Percentiles rank a stretch among this genome's conserved stretches.
phyloP scores from a whole-genome alignment of 1,140 invertebrate species.

The Dolichoris vasculosae region DNA sequence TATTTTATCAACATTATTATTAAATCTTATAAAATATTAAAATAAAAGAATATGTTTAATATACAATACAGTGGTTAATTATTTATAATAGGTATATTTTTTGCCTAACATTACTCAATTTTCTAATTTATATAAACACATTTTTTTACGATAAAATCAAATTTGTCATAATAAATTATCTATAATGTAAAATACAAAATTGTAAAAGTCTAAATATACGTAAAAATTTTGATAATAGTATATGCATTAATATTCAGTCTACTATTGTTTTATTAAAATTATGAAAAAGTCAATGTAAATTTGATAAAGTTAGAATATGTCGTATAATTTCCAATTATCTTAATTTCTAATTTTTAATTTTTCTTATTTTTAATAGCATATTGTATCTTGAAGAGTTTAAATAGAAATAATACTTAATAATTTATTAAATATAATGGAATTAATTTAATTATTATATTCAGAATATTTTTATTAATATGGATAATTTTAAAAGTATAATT shows the following conservation, averaged over 20 bases:
- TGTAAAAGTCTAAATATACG: conserved; percentile 47
- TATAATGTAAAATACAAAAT: conserved; percentile 34
- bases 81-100: conserved; percentile 44
- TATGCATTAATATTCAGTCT: conserved; percentile 26
- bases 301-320: conserved; percentile 16
- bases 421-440: no score
- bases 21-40: conserved; percentile 71
- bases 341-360: not conserved
- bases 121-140: conserved; percentile 33
- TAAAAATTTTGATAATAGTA: conserved; percentile 18
- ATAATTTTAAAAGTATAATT: not conserved
- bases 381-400: no score
- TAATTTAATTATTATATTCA: no score
- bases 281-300: conserved; percentile 26
- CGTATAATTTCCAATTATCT: not conserved
- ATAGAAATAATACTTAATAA: not conserved
- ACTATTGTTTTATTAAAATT: conserved; percentile 19
- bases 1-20: conserved; percentile 65
- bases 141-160: no score
- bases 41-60: conserved; percentile 72
- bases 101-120: conserved; percentile 33
- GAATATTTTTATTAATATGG: no score
- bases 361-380: not conserved
- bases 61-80: conserved; percentile 67
- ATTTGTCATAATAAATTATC: no score